Base-by-base conservation (phyloP, 2,888 invertebrate species). In the Pasiphila rectangulata region DNA sequence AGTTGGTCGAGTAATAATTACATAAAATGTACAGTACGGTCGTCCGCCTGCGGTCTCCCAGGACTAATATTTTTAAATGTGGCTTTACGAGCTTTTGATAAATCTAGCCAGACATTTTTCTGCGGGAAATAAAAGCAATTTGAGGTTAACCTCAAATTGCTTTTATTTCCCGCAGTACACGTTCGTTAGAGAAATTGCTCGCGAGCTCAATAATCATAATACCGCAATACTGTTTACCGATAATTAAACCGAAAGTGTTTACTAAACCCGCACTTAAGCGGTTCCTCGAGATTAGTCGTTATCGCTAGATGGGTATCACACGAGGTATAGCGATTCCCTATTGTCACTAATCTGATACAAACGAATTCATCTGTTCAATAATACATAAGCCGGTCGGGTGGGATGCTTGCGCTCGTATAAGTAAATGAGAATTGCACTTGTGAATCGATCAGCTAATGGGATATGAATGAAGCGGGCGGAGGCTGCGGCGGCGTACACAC, bases 391-490 rank as follows among this genome's bases (percentile, higher is more conserved):
- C 41, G 34, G 48, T 52, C 49, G 51, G 50, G 48, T 52, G 50
- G 51, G 51, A 48, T 49, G 48, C 50, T 51, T 52, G 52, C 44
- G 49, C 46, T 52, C 56, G 54, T 58, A 61, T 54, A 58, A 56
- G 57, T 57, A 58, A 55, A 79, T 72, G 74, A 76, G 74, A 69
- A 75, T 72, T 75, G 80, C 75, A 80, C 78, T 79, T 77, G 79
- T 78, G 77, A 79, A 85, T 82, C 82, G 84, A 85, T 85, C 83
- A 83, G 80, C 79, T 85, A 86, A 86, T 85, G 84, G 85, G 80
- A 85, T 86, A 84, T 82, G 84, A 85, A 85, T 83, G 83, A 83
- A 81, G 83, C 77, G 74, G 68, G 76, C 72, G 61, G 77, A 72
- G 77, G 75, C 75, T 80, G 81, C 64, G 83, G 80, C 74, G 72